Percentiles rank a stretch among this genome's conserved stretches.
These are phyloP conservation scores for Trididemnum miniatum DNA, from an alignment of 23 tunicate genomes.

Conservation along the genomic window DNA sequence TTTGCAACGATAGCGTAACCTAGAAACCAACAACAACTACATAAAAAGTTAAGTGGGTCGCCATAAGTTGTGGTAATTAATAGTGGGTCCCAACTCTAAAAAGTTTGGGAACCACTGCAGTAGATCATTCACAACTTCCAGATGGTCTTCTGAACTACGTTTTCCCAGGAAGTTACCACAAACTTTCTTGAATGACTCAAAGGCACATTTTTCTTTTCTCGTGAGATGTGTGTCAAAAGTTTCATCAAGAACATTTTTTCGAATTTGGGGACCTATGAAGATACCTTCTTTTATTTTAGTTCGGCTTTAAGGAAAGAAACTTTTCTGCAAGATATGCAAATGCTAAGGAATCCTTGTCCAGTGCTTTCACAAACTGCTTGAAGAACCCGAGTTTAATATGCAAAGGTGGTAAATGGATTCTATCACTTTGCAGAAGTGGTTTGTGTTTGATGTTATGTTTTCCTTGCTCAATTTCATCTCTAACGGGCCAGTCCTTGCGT, in stretches of 20 bases:
- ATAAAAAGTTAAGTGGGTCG: no score
- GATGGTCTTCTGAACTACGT: slow-evolving; percentile 17
- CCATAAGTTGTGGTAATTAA: no score
- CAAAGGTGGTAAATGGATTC: slow-evolving; percentile 19
- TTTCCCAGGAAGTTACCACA: slow-evolving; percentile 22
- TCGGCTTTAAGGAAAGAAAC: slow-evolving; percentile 4
- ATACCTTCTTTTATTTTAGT: slow-evolving; percentile 20
- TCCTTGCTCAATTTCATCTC: slow-evolving; percentile 24
- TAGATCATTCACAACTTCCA: slow-evolving; percentile 17
- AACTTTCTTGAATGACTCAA: slow-evolving; percentile 23
- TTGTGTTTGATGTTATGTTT: slow-evolving; percentile 18
- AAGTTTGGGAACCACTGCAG: no score
- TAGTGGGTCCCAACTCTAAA: no score
- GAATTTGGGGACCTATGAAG: slow-evolving; percentile 22
- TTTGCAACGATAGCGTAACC: no score
- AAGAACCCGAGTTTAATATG: slow-evolving; percentile 14
- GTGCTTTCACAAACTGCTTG: slow-evolving; percentile 20
- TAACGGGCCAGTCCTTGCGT: slow-evolving; percentile 16
- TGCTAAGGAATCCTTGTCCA: slow-evolving; percentile 10
- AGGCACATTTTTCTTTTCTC: slow-evolving; percentile 15
- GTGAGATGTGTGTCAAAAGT: slow-evolving; percentile 12
- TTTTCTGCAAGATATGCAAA: slow-evolving; percentile 14
- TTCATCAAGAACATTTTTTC: slow-evolving; percentile 13
- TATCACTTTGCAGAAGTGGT: slow-evolving; percentile 24
- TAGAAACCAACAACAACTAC: no score